phyloP scores from a whole-genome alignment of 2,888 invertebrate species.

The Erynnis tages region DNA sequence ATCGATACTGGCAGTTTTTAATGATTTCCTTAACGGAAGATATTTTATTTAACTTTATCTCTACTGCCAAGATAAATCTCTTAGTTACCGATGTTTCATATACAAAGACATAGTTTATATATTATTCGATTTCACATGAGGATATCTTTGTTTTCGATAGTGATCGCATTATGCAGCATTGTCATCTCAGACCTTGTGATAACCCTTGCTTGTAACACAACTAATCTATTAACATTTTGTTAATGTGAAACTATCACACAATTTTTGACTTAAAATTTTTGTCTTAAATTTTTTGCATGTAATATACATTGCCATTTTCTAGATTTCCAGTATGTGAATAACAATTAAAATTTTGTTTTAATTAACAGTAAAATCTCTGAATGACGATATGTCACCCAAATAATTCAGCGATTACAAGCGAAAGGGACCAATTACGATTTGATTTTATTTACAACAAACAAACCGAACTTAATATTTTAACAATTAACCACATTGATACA shows the following conservation, averaged over 20 bases:
- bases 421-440: constrained; percentile 79
- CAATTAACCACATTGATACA: constrained; percentile 68
- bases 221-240: constrained; percentile 72
- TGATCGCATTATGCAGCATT: constrained; percentile 43
- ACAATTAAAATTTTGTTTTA: constrained; percentile 46
- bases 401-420: constrained; percentile 75
- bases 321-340: constrained; percentile 62
- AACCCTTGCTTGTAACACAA: constrained; percentile 82
- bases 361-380: constrained; percentile 62
- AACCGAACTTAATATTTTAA: constrained; percentile 52
- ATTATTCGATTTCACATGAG: constrained; percentile 45
- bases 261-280: constrained; percentile 35
- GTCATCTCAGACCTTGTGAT: constrained; percentile 63
- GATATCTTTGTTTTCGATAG: constrained; percentile 45
- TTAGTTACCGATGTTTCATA: constrained; percentile 74
- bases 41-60: constrained; percentile 53
- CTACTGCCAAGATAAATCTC: constrained; percentile 69
- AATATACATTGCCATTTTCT: constrained; percentile 32
- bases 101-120: constrained; percentile 64
- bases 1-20: constrained; percentile 63
- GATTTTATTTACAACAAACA: constrained; percentile 49
- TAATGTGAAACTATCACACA: constrained; percentile 31
- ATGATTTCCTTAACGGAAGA: constrained; percentile 52
- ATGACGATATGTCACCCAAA: constrained; percentile 51
- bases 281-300: constrained; percentile 47